phyloP scores from a whole-genome alignment of 1,140 invertebrate genomes.

The Tigriopus japonicus region DNA sequence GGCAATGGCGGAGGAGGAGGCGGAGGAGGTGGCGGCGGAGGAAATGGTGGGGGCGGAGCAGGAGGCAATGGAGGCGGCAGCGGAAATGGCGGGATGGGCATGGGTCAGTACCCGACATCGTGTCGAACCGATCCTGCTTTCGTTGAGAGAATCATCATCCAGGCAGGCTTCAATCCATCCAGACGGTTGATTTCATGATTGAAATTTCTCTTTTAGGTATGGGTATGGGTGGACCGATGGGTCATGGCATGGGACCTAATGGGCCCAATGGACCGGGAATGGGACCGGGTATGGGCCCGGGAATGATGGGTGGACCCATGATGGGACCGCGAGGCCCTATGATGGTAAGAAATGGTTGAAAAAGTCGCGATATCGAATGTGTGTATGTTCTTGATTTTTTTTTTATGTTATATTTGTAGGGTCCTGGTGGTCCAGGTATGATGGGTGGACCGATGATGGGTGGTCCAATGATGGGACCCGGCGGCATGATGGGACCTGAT shows the following conservation, averaged over 20 bases:
- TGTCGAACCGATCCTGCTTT: not conserved
- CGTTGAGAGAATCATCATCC: too few relatives aligned
- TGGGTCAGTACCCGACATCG: constrained; percentile 2
- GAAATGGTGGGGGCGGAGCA: not conserved
- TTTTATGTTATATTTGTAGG: not conserved
- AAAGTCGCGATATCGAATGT: too few relatives aligned
- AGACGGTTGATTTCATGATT: too few relatives aligned
- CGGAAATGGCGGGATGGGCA: not conserved
- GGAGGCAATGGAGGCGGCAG: not conserved
- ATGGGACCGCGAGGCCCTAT: constrained; percentile 13
- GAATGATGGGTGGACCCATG: constrained; percentile 1
- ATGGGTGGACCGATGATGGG: constrained; percentile 11
- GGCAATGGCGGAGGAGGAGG: not conserved
- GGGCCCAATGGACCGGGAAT: not conserved
- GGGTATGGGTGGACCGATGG: constrained; percentile 6
- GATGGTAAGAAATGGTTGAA: too few relatives aligned
- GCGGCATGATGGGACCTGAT: constrained; percentile 8
- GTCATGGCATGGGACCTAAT: not conserved
- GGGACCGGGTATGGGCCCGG: not conserved
- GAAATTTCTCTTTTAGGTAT: too few relatives aligned
- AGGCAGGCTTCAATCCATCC: too few relatives aligned
- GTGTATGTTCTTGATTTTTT: not conserved
- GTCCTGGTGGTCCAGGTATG: not conserved
- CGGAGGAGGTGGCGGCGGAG: not conserved
- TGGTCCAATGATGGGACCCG: not conserved